Conservation (phyloP, 2,113 vertebrate species). For the Bathybates hornii region DNA sequence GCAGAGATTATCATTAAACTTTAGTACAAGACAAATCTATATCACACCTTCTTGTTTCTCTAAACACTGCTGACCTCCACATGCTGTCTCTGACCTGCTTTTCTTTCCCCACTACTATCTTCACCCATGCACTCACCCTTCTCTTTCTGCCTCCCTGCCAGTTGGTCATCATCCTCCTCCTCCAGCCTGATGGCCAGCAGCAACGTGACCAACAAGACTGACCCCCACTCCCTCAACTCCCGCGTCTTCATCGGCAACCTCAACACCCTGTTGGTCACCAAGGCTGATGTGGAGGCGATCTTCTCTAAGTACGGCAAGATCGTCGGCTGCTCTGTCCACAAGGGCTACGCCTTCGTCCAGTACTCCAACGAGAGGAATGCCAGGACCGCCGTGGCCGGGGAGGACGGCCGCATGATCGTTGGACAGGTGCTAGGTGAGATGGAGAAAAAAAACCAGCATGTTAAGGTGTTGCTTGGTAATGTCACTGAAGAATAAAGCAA, state of each 20-base stretch:
- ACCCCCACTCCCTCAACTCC: constrained; percentile 86
- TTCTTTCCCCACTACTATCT: not conserved
- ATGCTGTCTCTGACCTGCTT: not conserved
- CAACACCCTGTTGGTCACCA: constrained; percentile 89
- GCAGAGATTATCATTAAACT: not conserved
- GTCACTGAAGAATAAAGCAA: not conserved
- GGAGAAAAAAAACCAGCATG: not conserved
- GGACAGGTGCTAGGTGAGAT: constrained; percentile 79
- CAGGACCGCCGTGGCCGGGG: constrained; percentile 77
- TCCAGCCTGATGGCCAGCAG: constrained; percentile 80
- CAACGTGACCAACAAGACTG: constrained; percentile 91
- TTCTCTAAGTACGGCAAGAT: constrained; percentile 90
- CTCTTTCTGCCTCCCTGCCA: not conserved
- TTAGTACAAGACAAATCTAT: not conserved
- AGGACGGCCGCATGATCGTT: constrained; percentile 86
- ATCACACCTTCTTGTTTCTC: not conserved
- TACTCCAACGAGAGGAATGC: constrained; percentile 84
- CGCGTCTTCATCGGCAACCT: constrained; percentile 91
- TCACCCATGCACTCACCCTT: not conserved
- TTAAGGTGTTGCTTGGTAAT: not conserved
- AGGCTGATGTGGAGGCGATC: constrained; percentile 87
- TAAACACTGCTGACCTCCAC: not conserved
- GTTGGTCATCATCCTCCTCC: constrained; percentile 36
- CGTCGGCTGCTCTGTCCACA: constrained; percentile 88
- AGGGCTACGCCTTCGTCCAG: constrained; percentile 89